Conservation (phyloP, 2,888 invertebrate species). For the Meiosimyza decipiens region DNA sequence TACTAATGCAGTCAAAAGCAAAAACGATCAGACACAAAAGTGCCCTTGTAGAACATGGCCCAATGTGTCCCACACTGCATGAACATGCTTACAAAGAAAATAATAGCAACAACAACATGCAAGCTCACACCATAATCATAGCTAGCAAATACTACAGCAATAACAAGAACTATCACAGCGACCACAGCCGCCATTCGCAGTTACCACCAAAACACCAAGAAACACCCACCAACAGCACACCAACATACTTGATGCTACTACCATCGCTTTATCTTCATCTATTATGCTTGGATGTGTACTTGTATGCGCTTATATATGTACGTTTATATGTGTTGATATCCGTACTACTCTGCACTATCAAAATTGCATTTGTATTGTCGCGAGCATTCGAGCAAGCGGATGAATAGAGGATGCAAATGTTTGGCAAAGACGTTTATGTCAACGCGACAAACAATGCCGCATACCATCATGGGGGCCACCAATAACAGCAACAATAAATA, state of each 20-base stretch:
- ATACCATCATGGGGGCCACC: no score
- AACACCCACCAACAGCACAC: conserved; percentile 4
- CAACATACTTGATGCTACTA: neutral
- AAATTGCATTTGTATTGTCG: neutral
- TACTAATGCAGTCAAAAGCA: no score
- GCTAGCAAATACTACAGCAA: neutral
- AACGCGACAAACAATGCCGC: neutral
- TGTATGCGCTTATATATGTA: neutral
- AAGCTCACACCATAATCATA: neutral
- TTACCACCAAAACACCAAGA: neutral
- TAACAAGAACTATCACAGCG: neutral
- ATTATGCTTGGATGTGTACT: no score
- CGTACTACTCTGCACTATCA: neutral
- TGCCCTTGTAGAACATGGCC: no score
- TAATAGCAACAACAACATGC: neutral
- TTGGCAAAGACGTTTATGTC: neutral
- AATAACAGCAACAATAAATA: no score
- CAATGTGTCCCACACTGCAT: conserved; percentile 15
- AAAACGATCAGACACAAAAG: no score
- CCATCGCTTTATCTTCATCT: conserved; percentile 8
- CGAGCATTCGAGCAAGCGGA: neutral
- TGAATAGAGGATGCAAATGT: neutral
- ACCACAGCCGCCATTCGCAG: neutral
- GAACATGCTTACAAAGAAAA: conserved; percentile 15
- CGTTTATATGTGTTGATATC: neutral